These are phyloP conservation scores for Oasisia sp. DNA, from an alignment of 2,888 invertebrate genomes.

Conservation along the genomic window DNA sequence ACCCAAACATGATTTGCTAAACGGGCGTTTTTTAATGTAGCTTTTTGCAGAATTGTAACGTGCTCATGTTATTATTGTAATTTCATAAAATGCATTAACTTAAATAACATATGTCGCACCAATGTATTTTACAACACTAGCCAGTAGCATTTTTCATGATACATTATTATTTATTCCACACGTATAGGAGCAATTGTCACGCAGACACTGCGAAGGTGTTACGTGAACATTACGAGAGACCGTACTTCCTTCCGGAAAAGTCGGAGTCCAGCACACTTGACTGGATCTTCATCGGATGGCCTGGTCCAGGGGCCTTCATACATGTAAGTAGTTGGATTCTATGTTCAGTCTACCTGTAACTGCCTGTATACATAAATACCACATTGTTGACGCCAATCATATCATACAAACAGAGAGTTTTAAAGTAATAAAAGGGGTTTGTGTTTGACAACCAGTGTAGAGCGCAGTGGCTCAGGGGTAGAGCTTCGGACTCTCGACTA, in stretches of 20 bases:
- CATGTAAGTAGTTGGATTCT: slow-evolving; percentile 69
- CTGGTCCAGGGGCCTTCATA: slow-evolving; percentile 87
- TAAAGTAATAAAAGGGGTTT: too few relatives aligned
- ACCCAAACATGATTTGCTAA: too few relatives aligned
- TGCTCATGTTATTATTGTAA: too few relatives aligned
- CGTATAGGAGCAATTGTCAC: slow-evolving; percentile 83
- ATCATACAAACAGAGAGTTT: too few relatives aligned
- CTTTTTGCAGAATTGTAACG: too few relatives aligned
- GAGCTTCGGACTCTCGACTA: too few relatives aligned
- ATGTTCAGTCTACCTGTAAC: background rate
- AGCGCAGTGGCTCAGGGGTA: too few relatives aligned
- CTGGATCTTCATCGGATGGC: slow-evolving; percentile 90
- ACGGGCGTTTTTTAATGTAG: too few relatives aligned
- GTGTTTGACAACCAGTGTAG: too few relatives aligned
- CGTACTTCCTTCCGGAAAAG: slow-evolving; percentile 87
- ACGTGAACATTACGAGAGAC: slow-evolving; percentile 80
- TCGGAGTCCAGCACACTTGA: slow-evolving; percentile 89
- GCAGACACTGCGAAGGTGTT: slow-evolving; percentile 79
- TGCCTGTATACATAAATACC: background rate
- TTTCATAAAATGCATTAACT: too few relatives aligned
- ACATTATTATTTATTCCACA: background rate
- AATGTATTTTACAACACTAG: background rate
- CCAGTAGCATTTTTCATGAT: background rate
- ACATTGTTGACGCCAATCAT: too few relatives aligned
- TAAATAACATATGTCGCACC: too few relatives aligned